Conservation (phyloP, 2,797 vertebrate genomes). For the Spea hammondii region DNA sequence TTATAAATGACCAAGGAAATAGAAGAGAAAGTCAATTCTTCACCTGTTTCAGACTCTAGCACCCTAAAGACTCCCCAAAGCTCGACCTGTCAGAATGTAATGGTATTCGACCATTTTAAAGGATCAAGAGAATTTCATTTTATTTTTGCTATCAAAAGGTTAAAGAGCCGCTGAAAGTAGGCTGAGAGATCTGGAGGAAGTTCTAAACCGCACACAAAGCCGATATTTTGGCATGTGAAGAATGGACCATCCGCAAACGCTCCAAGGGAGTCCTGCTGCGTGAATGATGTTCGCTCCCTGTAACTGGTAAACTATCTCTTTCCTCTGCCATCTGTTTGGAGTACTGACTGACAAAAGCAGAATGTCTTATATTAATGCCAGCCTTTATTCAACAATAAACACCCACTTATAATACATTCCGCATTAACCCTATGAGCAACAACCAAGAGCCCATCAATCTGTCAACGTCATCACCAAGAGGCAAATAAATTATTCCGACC, state of each 20-base stretch:
- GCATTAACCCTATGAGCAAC: background rate
- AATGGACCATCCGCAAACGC: conserved; percentile 11
- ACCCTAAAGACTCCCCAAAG: too few species aligned
- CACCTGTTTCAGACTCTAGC: too few species aligned
- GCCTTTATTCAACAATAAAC: conserved; percentile 35
- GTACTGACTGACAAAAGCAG: conserved; percentile 41
- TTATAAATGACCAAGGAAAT: too few species aligned
- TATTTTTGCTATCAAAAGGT: too few species aligned
- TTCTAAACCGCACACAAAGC: background rate
- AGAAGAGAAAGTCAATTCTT: too few species aligned
- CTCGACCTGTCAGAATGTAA: too few species aligned
- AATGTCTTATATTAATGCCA: conserved; percentile 39
- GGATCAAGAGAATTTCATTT: too few species aligned
- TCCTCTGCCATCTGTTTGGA: conserved; percentile 41
- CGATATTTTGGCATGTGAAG: background rate
- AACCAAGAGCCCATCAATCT: too few species aligned
- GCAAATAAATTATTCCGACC: too few species aligned
- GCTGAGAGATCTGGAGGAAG: background rate
- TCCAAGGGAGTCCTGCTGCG: background rate
- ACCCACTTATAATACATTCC: conserved; percentile 21
- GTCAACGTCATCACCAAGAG: too few species aligned
- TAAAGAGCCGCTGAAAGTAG: too few species aligned
- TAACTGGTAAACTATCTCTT: conserved; percentile 20
- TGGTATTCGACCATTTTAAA: too few species aligned
- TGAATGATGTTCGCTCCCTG: background rate